phyloP scores from a whole-genome alignment of 2,888 invertebrate species.

The Ormia ochracea region DNA sequence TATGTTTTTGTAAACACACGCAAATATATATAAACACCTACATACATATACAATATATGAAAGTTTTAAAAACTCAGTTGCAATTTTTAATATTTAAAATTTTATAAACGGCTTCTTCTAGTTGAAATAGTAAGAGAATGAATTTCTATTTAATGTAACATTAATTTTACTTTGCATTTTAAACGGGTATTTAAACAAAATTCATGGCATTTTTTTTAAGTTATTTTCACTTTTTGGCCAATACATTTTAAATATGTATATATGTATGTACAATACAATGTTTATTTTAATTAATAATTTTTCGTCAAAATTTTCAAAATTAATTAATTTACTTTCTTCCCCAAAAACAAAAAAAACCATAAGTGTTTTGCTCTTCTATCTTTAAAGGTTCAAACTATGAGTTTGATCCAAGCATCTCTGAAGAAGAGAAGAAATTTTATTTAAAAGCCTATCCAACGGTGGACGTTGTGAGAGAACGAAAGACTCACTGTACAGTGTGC shows the following conservation, averaged over 20 bases:
- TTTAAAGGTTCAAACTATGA: slow-evolving; percentile 72
- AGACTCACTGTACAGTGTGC: slow-evolving; percentile 86
- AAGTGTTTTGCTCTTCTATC: slow-evolving; percentile 52
- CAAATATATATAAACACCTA: no score
- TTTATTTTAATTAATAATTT: neutral
- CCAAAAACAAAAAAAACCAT: slow-evolving; percentile 27
- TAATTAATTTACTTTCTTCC: slow-evolving; percentile 25
- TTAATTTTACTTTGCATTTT: no score
- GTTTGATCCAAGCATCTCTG: slow-evolving; percentile 79
- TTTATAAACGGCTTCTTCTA: no score
- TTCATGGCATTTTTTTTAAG: neutral
- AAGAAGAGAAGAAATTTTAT: slow-evolving; percentile 79
- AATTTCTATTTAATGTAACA: no score
- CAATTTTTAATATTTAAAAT: no score
- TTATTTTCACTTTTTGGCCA: slow-evolving; percentile 1
- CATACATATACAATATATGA: no score
- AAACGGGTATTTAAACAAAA: neutral
- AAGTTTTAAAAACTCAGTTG: no score
- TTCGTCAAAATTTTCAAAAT: slow-evolving; percentile 30
- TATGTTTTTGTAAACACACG: no score
- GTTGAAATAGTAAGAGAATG: no score
- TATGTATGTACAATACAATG: no score
- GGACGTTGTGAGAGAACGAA: slow-evolving; percentile 79
- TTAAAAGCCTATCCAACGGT: slow-evolving; percentile 79
- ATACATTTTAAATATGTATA: no score